Conservation (phyloP, 2,888 invertebrate species). For the Ophraella communa region DNA sequence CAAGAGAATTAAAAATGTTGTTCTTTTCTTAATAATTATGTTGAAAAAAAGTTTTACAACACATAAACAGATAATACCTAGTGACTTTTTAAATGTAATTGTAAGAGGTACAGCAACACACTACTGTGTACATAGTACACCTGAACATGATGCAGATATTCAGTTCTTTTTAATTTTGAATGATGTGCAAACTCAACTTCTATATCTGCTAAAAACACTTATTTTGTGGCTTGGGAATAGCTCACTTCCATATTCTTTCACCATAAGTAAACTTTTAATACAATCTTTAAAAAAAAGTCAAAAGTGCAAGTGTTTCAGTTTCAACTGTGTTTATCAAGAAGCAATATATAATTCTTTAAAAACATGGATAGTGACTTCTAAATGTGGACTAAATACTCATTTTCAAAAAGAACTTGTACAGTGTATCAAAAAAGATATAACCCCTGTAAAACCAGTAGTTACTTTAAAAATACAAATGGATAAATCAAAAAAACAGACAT, state of each 20-base stretch:
- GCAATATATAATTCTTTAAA: conserved; percentile 36
- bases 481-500: background rate
- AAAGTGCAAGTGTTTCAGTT: conserved; percentile 41
- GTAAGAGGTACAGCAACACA: conserved; percentile 37
- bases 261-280: conserved; percentile 40
- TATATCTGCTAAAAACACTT: conserved; percentile 38
- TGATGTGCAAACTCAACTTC: conserved; percentile 37
- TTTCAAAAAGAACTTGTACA: conserved; percentile 39
- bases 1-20: conserved; percentile 38
- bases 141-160: conserved; percentile 25
- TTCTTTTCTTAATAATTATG: conserved; percentile 39
- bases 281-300: conserved; percentile 39
- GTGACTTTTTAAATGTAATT: conserved; percentile 38
- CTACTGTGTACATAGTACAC: conserved; percentile 31
- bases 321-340: conserved; percentile 29
- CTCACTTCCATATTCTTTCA: conserved; percentile 42
- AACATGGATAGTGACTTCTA: conserved; percentile 37
- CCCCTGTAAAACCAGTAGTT: conserved; percentile 30
- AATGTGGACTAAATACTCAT: conserved; percentile 37
- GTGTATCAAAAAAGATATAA: conserved; percentile 41
- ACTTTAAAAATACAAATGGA: conserved; percentile 10
- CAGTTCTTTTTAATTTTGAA: conserved; percentile 38
- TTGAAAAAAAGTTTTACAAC: conserved; percentile 41
- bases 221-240: conserved; percentile 41
- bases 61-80: conserved; percentile 41